These are phyloP conservation scores for Sebastes fasciatus DNA, from an alignment of 2,113 vertebrate species.

Conservation along the genomic window DNA sequence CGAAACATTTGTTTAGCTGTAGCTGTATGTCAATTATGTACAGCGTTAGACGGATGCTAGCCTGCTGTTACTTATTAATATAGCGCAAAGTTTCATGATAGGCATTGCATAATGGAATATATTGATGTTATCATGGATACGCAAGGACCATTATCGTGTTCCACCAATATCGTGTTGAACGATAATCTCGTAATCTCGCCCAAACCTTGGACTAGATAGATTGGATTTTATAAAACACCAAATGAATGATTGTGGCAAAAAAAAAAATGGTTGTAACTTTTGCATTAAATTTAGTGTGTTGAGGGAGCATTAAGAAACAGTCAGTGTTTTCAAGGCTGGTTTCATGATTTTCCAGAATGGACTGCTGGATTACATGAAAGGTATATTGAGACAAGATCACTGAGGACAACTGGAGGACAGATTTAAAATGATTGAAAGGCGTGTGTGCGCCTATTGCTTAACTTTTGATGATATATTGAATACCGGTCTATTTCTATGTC, in stretches of 20 bases:
- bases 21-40: too few relatives aligned
- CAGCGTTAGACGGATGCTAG: too few relatives aligned
- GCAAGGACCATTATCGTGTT: too few relatives aligned
- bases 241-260: background rate
- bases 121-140: too few relatives aligned
- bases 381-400: background rate
- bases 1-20: too few relatives aligned
- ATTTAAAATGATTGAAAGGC: background rate
- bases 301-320: background rate
- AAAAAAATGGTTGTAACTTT: background rate
- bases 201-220: background rate
- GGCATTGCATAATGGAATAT: too few relatives aligned
- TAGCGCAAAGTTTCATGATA: too few relatives aligned
- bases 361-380: background rate
- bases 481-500: background rate
- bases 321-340: background rate
- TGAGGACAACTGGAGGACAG: background rate
- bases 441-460: background rate
- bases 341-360: background rate
- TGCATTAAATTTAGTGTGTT: background rate
- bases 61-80: too few relatives aligned
- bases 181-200: too few relatives aligned
- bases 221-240: background rate
- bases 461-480: background rate
- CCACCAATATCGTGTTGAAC: too few relatives aligned